These are phyloP conservation scores for Mythimna lalbum DNA, from an alignment of 2,888 invertebrate genomes.

Conservation along the genomic window DNA sequence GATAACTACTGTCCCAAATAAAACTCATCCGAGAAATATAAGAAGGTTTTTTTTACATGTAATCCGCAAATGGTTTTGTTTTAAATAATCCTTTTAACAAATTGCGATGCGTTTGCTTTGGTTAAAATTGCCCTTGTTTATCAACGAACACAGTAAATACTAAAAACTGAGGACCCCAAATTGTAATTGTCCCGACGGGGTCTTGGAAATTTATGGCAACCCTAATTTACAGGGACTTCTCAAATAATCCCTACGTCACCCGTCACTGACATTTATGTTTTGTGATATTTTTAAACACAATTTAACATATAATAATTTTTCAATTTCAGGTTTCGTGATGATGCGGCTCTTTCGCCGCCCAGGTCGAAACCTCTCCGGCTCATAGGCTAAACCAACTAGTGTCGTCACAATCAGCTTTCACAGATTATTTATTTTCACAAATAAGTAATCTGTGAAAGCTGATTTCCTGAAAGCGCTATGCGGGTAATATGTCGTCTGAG, in stretches of 20 bases:
- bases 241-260: slow-evolving; percentile 74
- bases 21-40: no score
- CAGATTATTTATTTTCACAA: slow-evolving; percentile 35
- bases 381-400: slow-evolving; percentile 5
- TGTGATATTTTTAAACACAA: background rate
- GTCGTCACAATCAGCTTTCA: slow-evolving; percentile 38
- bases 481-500: background rate
- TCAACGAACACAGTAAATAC: no score
- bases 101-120: no score
- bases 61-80: no score
- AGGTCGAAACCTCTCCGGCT: background rate
- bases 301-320: background rate
- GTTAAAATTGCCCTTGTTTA: no score
- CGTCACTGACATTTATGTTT: background rate
- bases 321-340: slow-evolving; percentile 8
- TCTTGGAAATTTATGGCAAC: no score
- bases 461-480: slow-evolving; percentile 8
- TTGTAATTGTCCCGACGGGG: no score
- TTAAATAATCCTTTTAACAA: no score
- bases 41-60: no score
- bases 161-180: no score
- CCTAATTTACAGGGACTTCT: slow-evolving; percentile 97
- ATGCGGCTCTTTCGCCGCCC: slow-evolving; percentile 1
- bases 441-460: slow-evolving; percentile 55
- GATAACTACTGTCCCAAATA: no score